Base-by-base conservation (phyloP, 2,113 vertebrate genomes). In the Centrocercus urophasianus region DNA sequence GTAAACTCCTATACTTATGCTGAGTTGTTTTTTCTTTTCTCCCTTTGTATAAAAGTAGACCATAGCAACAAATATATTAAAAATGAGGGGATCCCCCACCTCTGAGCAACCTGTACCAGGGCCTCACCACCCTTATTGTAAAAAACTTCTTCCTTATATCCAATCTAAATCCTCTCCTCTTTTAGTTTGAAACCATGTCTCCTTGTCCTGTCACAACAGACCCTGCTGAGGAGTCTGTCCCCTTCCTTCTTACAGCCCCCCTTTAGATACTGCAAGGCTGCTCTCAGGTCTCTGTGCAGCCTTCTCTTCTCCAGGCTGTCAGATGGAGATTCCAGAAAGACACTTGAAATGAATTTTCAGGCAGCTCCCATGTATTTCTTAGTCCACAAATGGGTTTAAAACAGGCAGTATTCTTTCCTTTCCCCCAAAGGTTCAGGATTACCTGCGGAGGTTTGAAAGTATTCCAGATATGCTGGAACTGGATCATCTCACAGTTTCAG, bases 381-480 rank as follows among this genome's bases (percentile, higher is more conserved):
- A 61, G 56, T 19, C 40, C 36, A 32, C 11, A 60, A 15, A 4
- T 32, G 28, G 34, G n/a, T 80, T 77, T 80, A 34, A 67, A 84
- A 56, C n/a, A 12, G 2, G 64, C 17, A 20, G 10, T 69, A 1
- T 45, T 86, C 59, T 92, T 90, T 56, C 59, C 69, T 64, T 66
- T 69, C 74, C 83, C 90, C 22, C 8, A 82, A 96, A 99, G 99
- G 99, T 99, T 83, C 99, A 99, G 83, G 99, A 99, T 97, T 99
- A 99, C 88, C 86, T 99, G 97, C 98, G 97, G 67, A 98, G 99
- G 78, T 99, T 99, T 90, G 99, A 99, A 97, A 99, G 99, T 97
- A 99, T 99, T 94, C 99, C 99, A 8, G 99, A 99, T 95, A 99
- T 99, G 98, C 98, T 99, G 96, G 99, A 99, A 97, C 97, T 99